Evolutionary conservation across 2,797 vertebrate species (phyloP), one percentile per base, ranked within the genome.

Genomic region (Epinephelus awoara): DNA sequence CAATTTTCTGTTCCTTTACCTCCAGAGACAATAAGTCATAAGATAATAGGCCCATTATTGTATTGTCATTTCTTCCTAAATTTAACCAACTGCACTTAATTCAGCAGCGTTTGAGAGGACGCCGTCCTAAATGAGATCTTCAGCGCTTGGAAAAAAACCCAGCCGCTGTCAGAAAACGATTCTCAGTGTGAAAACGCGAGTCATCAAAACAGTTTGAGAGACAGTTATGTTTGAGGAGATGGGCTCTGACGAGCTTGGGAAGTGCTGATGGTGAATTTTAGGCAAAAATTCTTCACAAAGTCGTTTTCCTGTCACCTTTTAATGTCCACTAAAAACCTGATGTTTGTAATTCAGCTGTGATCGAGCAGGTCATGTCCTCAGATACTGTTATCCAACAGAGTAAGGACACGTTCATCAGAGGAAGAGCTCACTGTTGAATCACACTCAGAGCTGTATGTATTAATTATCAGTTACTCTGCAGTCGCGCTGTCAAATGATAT

Each of bases 1-100:
- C 85, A 84, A 88, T 89, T 90, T 90, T 87, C 80, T 83, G 63
- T 88, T 88, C 77, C 67, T 88, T 85, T 83, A 79, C 87, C 85
- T 83, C 82, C 80, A 64, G 72, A 85, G 84, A 91, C 81, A 87
- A 89, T 88, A 87, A 85, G 80, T 80, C 88, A 88, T 71, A 64
- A 78, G 67, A 88, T 88, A 92, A 92, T 86, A 84, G 78, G 71
- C 13, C 82, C 81, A 88, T 89, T 88, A 84, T 90, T 85, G 69
- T 83, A 75, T 89, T 85, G 89, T 91, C 71, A 84, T 82, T 82
- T 73, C 73, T 72, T 72, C 68, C 82, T 84, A 77, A 88, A 91
- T 88, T 70, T 83, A 88, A 88, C 87, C 83, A 80, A 77, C 51
- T 79, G 62, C 81, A 77, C 65, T 77, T 80, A 82, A 91, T 88